Percentiles rank a stretch among this genome's conserved stretches.
Conservation (phyloP, 2,888 invertebrate species). For the Parnassius smintheus region DNA sequence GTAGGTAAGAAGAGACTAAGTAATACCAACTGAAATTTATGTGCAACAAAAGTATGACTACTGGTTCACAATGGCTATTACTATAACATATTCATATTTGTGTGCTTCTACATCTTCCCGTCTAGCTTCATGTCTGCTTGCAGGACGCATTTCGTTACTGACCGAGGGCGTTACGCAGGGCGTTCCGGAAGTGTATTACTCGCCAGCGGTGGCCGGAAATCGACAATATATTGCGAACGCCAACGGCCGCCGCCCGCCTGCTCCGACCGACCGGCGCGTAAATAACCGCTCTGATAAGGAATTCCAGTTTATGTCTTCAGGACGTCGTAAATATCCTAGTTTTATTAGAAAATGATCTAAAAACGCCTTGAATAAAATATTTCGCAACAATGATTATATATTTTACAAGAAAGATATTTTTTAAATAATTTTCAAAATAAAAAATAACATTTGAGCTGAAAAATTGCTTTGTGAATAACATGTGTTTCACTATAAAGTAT, state of each 20-base stretch:
- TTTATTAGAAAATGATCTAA: neutral
- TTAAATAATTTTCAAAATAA: too few relatives aligned
- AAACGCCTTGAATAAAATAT: too few relatives aligned
- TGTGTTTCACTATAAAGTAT: too few relatives aligned
- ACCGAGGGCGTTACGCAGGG: slow-evolving; percentile 51
- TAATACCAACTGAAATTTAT: too few relatives aligned
- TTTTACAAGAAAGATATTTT: too few relatives aligned
- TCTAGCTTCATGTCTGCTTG: slow-evolving; percentile 12
- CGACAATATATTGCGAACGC: slow-evolving; percentile 68
- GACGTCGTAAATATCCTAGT: slow-evolving; percentile 10
- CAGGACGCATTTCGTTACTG: slow-evolving; percentile 27
- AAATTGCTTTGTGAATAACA: too few relatives aligned
- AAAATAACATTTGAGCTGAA: too few relatives aligned
- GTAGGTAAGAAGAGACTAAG: too few relatives aligned
- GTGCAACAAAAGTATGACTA: too few relatives aligned
- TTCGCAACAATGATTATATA: too few relatives aligned
- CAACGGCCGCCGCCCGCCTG: slow-evolving; percentile 41
- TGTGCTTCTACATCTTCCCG: neutral
- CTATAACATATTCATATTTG: neutral
- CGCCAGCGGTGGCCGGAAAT: slow-evolving; percentile 73
- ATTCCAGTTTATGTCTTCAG: slow-evolving; percentile 33
- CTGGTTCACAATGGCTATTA: too few relatives aligned
- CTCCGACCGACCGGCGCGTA: slow-evolving; percentile 51
- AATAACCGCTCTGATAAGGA: slow-evolving; percentile 57
- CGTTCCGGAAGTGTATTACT: slow-evolving; percentile 76